Conservation (phyloP, 2,113 vertebrate genomes). For the Myotis davidii region DNA sequence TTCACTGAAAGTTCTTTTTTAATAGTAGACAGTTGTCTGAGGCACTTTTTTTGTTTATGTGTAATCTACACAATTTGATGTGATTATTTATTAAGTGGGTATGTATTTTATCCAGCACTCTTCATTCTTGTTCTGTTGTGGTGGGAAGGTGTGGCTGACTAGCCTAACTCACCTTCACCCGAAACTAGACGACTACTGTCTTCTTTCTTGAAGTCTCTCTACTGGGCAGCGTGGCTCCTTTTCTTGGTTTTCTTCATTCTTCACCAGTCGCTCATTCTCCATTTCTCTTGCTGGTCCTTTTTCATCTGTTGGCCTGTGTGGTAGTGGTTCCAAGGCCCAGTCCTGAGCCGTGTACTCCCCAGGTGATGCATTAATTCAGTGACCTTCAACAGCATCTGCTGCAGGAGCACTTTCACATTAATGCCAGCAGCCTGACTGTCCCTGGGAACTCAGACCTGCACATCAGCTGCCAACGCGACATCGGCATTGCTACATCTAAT, state of each 20-base stretch:
- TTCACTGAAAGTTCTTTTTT: neutral
- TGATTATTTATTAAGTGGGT: neutral
- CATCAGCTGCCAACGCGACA: neutral
- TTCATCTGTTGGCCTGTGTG: rapidly evolving
- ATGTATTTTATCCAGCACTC: neutral
- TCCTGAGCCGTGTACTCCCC: neutral
- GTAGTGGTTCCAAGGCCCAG: neutral
- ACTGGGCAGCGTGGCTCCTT: neutral
- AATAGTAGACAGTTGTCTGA: neutral
- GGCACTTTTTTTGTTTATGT: neutral
- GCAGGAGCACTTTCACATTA: neutral
- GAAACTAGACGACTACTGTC: neutral
- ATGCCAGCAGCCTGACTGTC: neutral
- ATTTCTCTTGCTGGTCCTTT: neutral
- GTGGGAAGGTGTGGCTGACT: neutral
- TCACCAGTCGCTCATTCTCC: neutral
- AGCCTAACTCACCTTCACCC: neutral
- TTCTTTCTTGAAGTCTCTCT: neutral
- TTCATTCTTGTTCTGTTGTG: neutral
- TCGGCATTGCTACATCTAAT: too few relatives aligned
- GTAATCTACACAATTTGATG: neutral
- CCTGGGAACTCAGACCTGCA: neutral
- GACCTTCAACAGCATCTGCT: neutral
- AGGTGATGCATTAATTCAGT: neutral
- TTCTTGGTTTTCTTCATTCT: neutral